Conservation (phyloP, 1,140 invertebrate species). For the Sipha flava region DNA sequence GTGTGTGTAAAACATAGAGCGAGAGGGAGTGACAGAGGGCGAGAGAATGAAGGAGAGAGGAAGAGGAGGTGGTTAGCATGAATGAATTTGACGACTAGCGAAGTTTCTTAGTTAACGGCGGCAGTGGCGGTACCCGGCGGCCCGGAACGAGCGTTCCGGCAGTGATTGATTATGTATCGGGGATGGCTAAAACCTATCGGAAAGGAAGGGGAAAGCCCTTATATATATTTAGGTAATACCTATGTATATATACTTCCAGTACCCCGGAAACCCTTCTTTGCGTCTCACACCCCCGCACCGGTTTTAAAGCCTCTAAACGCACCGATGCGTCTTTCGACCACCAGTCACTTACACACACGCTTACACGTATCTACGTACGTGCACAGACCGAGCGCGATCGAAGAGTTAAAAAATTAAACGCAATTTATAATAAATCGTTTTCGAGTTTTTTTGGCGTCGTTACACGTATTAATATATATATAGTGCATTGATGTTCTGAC, state of each 20-base stretch:
- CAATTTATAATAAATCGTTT: neutral
- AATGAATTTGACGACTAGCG: conserved; percentile 32
- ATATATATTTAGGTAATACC: conserved; percentile 26
- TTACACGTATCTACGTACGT: no score
- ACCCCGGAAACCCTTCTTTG: neutral
- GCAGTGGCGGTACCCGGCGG: conserved; percentile 6
- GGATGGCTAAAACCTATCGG: conserved; percentile 20
- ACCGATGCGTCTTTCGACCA: neutral
- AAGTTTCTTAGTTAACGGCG: conserved; percentile 32
- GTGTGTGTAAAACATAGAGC: neutral
- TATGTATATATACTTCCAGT: neutral
- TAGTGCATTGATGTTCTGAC: no score
- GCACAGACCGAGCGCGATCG: no score
- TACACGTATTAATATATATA: no score
- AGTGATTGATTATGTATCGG: conserved; percentile 33
- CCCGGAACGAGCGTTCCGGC: conserved; percentile 20
- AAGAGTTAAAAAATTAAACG: neutral
- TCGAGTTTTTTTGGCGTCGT: no score
- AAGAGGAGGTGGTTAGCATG: conserved; percentile 1
- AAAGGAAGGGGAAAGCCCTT: neutral
- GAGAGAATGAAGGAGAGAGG: neutral
- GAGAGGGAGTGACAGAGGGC: neutral
- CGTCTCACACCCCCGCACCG: neutral
- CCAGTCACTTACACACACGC: neutral
- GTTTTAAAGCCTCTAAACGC: neutral